These are phyloP conservation scores for Microplitis mediator DNA, from an alignment of 1,140 invertebrate genomes.

Conservation along the genomic window DNA sequence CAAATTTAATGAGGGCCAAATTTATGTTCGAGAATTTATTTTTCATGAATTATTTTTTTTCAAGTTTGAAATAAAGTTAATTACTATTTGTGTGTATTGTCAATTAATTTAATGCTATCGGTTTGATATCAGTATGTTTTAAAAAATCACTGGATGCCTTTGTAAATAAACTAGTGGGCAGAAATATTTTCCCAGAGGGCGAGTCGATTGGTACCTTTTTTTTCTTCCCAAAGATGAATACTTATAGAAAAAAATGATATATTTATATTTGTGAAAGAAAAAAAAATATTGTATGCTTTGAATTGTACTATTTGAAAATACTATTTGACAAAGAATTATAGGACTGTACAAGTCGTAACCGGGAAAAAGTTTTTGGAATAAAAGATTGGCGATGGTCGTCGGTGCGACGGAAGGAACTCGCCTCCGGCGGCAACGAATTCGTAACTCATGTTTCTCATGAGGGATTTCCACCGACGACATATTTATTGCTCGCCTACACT, in stretches of 20 bases:
- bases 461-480: conserved; percentile 31
- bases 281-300: neutral
- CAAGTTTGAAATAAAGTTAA: no score
- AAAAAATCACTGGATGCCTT: no score
- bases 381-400: conserved; percentile 12
- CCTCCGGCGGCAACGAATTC: conserved; percentile 14
- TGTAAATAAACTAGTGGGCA: no score
- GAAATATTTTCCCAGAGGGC: no score
- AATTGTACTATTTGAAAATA: conserved; percentile 4
- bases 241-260: no score
- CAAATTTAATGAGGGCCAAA: no score
- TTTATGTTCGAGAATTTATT: no score
- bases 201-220: neutral
- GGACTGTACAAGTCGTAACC: neutral
- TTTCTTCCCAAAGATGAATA: neutral
- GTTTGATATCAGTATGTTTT: no score
- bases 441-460: conserved; percentile 29
- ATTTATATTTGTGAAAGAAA: neutral
- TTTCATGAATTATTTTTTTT: no score
- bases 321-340: conserved; percentile 6
- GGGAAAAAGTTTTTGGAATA: conserved; percentile 17
- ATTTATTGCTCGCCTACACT: conserved; percentile 26
- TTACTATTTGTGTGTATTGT: no score
- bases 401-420: conserved; percentile 14
- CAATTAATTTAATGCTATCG: no score